Evolutionary conservation across 2,888 invertebrate species (phyloP).

Genomic region (Cyclophora punctaria): DNA sequence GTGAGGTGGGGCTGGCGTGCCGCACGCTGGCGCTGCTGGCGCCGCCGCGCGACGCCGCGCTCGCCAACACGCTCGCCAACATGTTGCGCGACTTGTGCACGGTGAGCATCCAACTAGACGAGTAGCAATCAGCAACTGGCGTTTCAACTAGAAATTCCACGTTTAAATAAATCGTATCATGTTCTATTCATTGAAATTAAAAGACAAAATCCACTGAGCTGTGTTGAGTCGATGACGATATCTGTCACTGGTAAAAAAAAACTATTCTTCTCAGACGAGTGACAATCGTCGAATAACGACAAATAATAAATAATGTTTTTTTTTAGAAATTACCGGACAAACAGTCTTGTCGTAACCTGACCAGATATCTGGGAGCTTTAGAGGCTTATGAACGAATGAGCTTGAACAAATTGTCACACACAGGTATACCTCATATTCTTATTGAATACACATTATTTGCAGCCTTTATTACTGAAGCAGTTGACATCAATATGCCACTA

Average conservation of each 20-base stretch:
- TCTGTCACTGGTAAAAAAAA: too few species aligned
- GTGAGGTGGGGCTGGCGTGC: constrained; percentile 50
- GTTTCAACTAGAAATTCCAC: too few species aligned
- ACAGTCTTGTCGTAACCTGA: constrained; percentile 57
- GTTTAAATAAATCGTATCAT: too few species aligned
- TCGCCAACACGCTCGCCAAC: constrained; percentile 41
- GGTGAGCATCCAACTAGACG: constrained; percentile 25
- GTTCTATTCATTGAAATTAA: too few species aligned
- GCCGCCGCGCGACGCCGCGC: constrained; percentile 49
- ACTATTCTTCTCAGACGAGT: too few species aligned
- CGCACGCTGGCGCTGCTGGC: constrained; percentile 59
- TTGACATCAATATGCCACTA: too few species aligned
- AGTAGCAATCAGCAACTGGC: too few species aligned
- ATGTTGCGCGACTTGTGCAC: constrained; percentile 42
- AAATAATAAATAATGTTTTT: background rate
- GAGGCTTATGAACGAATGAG: constrained; percentile 55
- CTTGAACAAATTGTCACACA: constrained; percentile 53
- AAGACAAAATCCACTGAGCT: too few species aligned
- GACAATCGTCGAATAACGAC: too few species aligned
- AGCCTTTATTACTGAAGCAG: too few species aligned
- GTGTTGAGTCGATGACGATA: too few species aligned
- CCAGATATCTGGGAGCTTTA: constrained; percentile 57
- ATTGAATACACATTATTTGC: too few species aligned
- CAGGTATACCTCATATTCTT: constrained; percentile 28
- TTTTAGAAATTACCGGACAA: constrained; percentile 65